Conservation (phyloP, 2,797 vertebrate species). For the Gymnothorax javanicus region DNA sequence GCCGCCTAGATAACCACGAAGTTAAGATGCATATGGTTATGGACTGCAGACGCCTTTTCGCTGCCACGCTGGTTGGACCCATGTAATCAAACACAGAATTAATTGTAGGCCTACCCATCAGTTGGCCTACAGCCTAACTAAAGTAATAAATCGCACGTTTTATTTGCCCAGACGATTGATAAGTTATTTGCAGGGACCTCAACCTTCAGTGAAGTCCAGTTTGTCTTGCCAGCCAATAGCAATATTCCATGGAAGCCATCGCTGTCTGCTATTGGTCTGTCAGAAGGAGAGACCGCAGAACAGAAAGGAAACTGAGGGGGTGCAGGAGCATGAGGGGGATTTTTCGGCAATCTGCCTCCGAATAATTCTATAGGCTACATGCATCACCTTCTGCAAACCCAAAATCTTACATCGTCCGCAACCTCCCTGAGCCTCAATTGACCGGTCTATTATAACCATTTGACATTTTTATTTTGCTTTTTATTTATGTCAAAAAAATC, state of each 20-base stretch:
- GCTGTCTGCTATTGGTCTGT: conserved; percentile 20
- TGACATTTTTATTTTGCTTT: conserved; percentile 9
- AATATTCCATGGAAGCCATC: neutral
- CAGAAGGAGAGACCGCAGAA: neutral
- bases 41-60: neutral
- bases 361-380: conserved; percentile 21
- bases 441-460: conserved; percentile 29
- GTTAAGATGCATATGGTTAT: neutral
- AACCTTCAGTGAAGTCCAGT: conserved; percentile 19
- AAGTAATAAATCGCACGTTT: neutral
- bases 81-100: neutral
- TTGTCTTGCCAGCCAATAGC: conserved; percentile 24
- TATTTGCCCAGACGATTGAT: conserved; percentile 5
- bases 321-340: conserved; percentile 14
- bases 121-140: neutral
- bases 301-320: conserved; percentile 23
- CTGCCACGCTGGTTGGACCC: neutral
- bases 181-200: neutral
- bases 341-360: conserved; percentile 29
- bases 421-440: conserved; percentile 16
- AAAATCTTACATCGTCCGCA: conserved; percentile 17
- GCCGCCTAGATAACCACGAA: too few species aligned
- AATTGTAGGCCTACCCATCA: neutral
- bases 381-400: conserved; percentile 32
- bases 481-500: neutral